phyloP scores from a whole-genome alignment of 2,797 vertebrate genomes.

The Ispidina picta region DNA sequence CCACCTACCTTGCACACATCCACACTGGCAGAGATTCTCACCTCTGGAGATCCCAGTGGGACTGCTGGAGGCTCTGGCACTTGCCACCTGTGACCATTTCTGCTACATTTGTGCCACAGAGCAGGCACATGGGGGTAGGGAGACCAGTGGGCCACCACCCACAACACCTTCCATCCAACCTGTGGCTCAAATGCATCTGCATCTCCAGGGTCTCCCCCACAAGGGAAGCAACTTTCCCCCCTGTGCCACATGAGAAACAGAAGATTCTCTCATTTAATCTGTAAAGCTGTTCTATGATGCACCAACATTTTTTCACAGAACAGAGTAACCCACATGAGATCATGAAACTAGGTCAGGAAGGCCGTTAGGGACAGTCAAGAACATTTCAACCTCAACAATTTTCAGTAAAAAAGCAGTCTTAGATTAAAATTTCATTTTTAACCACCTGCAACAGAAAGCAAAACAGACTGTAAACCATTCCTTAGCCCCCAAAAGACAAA shows the following conservation, averaged over 20 bases:
- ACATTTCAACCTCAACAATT: neutral
- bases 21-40: neutral
- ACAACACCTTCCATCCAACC: neutral
- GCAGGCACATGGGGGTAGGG: accelerated
- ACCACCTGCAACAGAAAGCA: neutral
- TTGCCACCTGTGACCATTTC: neutral
- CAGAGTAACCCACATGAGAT: neutral
- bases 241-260: neutral
- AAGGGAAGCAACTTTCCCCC: neutral
- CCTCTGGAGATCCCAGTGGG: neutral
- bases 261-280: neutral
- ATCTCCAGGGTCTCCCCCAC: neutral
- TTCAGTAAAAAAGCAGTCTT: neutral
- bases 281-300: neutral
- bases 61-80: neutral
- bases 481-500: neutral
- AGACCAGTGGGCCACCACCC: neutral
- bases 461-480: neutral
- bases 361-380: neutral
- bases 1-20: neutral
- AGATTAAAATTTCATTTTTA: neutral
- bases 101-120: accelerated
- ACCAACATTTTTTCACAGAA: neutral
- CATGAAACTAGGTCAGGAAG: neutral
- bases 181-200: neutral